Conservation (phyloP, 2,888 invertebrate genomes). For the Lapara coniferarum region DNA sequence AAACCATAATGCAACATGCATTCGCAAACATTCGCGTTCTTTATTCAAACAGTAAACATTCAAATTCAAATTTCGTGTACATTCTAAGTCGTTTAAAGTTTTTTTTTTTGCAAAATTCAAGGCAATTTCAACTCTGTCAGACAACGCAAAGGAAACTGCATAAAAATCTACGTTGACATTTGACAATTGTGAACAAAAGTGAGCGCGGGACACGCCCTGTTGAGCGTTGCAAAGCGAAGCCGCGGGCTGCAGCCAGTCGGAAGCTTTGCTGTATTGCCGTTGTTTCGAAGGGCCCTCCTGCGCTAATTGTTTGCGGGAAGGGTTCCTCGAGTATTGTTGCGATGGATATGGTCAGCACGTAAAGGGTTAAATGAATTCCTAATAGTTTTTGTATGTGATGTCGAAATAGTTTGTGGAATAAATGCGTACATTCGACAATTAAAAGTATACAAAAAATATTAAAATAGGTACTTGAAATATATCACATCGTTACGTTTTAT, state of each 20-base stretch:
- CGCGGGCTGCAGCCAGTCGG: slow-evolving; percentile 73
- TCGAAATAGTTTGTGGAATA: not conserved
- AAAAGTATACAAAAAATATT: too few relatives aligned
- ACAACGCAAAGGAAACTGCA: slow-evolving; percentile 10
- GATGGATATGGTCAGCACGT: slow-evolving; percentile 56
- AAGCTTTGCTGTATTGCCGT: slow-evolving; percentile 74
- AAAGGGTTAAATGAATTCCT: not conserved
- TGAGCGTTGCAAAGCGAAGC: slow-evolving; percentile 71
- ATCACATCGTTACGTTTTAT: too few relatives aligned
- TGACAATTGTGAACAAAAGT: slow-evolving; percentile 53
- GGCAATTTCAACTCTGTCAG: not conserved
- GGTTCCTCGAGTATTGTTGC: slow-evolving; percentile 78
- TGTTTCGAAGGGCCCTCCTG: slow-evolving; percentile 75
- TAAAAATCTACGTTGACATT: slow-evolving; percentile 50
- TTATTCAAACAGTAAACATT: too few relatives aligned
- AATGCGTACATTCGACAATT: too few relatives aligned
- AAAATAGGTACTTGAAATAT: too few relatives aligned
- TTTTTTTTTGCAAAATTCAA: too few relatives aligned
- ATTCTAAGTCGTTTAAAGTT: too few relatives aligned
- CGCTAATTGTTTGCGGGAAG: slow-evolving; percentile 83
- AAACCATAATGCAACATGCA: too few relatives aligned
- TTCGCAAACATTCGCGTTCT: too few relatives aligned
- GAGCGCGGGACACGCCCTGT: slow-evolving; percentile 57
- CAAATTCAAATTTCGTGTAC: too few relatives aligned
- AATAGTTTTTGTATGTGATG: not conserved